These are phyloP conservation scores for Globodera rostochiensis DNA, from an alignment of 1,140 invertebrate genomes.

Conservation along the genomic window DNA sequence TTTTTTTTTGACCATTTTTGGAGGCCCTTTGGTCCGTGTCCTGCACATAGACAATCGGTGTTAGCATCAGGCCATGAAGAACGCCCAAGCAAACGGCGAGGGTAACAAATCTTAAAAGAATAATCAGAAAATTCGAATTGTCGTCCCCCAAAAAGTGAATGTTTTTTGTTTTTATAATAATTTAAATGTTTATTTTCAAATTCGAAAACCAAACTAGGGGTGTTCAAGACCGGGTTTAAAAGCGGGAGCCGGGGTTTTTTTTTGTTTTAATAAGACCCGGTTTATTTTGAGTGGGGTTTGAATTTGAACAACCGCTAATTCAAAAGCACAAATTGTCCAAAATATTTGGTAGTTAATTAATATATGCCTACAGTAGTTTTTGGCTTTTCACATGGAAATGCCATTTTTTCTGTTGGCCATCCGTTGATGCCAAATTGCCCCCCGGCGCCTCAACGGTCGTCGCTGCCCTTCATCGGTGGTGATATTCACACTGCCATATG, in stretches of 20 bases:
- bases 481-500: too few species aligned
- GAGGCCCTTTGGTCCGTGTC: conserved; percentile 47
- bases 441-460: neutral
- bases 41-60: conserved; percentile 58
- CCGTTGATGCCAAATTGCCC: neutral
- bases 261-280: too few species aligned
- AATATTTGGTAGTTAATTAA: too few species aligned
- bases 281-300: too few species aligned
- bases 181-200: too few species aligned
- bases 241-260: too few species aligned
- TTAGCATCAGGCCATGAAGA: conserved; percentile 58
- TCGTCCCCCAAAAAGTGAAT: too few species aligned
- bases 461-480: neutral
- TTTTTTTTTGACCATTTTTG: conserved; percentile 39
- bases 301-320: too few species aligned
- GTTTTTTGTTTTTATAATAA: too few species aligned
- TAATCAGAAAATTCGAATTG: neutral
- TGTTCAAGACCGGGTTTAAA: too few species aligned
- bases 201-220: too few species aligned
- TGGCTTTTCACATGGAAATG: neutral
- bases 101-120: conserved; percentile 33
- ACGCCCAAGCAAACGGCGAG: conserved; percentile 49
- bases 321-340: too few species aligned
- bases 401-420: neutral
- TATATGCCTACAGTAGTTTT: conserved; percentile 11